A percentile compares a stretch with the other conserved stretches of the same genome.
Evolutionary conservation across 2,113 vertebrate species (phyloP).

Genomic region (Misgurnus anguillicaudatus): DNA sequence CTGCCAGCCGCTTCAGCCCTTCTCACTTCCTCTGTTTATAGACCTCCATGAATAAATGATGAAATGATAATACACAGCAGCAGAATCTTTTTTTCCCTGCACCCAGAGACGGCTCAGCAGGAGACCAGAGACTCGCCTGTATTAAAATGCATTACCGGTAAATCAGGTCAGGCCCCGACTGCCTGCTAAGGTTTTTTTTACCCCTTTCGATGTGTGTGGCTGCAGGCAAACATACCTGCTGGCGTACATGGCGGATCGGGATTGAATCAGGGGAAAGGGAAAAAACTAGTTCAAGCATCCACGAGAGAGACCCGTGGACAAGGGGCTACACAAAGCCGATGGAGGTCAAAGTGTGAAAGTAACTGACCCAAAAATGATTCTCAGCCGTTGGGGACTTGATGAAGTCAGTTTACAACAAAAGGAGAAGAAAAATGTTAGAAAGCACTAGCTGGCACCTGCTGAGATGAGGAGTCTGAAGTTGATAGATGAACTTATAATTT

Average conservation of each 20-base stretch:
- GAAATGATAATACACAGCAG: conserved; percentile 63
- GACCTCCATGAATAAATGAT: conserved; percentile 70
- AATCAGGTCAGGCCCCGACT: conserved; percentile 68
- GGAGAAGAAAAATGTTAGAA: neutral
- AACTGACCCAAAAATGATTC: neutral
- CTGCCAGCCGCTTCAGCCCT: conserved; percentile 39
- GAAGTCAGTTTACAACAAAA: neutral
- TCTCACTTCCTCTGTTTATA: conserved; percentile 56
- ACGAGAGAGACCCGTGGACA: neutral
- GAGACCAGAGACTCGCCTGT: conserved; percentile 58
- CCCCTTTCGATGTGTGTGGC: conserved; percentile 19
- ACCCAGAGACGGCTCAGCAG: conserved; percentile 58
- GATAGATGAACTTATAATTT: neutral
- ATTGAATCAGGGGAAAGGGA: neutral
- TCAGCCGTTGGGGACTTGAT: neutral
- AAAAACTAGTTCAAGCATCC: neutral
- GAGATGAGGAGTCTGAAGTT: neutral
- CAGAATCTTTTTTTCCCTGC: conserved; percentile 47
- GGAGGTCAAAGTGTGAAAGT: neutral
- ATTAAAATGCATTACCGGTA: conserved; percentile 69
- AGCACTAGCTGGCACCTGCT: neutral
- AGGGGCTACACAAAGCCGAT: neutral
- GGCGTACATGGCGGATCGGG: conserved; percentile 26
- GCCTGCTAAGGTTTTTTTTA: conserved; percentile 45
- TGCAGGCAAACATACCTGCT: conserved; percentile 41